Percentiles rank a stretch among this genome's conserved stretches.
These are phyloP conservation scores for Bursaphelenchus okinawaensis DNA, from an alignment of 2,888 invertebrate genomes.

Conservation along the genomic window DNA sequence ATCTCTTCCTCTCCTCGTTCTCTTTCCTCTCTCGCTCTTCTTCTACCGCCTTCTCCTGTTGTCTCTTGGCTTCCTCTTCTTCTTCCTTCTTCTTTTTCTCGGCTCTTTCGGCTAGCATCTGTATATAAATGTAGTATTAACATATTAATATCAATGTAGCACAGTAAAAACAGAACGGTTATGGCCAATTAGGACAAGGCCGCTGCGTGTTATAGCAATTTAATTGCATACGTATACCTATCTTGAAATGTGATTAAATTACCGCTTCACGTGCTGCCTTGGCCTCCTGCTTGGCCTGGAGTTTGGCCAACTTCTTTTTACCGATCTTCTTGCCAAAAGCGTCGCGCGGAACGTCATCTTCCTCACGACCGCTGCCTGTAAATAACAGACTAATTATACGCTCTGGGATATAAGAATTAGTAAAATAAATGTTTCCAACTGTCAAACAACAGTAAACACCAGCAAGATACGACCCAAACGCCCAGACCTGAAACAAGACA, in stretches of 20 bases:
- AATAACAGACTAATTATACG: too few relatives aligned
- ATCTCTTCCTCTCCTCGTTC: conserved; percentile 41
- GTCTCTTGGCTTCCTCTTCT: conserved; percentile 42
- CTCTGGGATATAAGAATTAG: neutral
- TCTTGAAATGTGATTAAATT: conserved; percentile 6
- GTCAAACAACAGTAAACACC: too few relatives aligned
- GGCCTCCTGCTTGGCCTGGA: conserved; percentile 55
- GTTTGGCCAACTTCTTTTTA: conserved; percentile 55
- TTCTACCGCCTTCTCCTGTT: conserved; percentile 42
- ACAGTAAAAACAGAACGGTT: too few relatives aligned
- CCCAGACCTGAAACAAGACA: neutral
- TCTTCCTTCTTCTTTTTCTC: conserved; percentile 54
- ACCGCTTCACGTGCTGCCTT: conserved; percentile 47
- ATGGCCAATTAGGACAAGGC: neutral
- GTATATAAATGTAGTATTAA: neutral
- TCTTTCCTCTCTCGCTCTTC: conserved; percentile 43
- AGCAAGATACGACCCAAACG: neutral
- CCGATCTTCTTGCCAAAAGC: conserved; percentile 41
- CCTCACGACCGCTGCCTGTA: neutral
- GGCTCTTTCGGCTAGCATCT: conserved; percentile 13
- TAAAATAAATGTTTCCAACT: too few relatives aligned
- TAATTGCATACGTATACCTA: neutral
- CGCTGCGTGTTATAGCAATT: too few relatives aligned
- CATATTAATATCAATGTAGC: neutral
- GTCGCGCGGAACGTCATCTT: conserved; percentile 1